phyloP scores from a whole-genome alignment of 2,888 invertebrate genomes.

The Andrena praecox region DNA sequence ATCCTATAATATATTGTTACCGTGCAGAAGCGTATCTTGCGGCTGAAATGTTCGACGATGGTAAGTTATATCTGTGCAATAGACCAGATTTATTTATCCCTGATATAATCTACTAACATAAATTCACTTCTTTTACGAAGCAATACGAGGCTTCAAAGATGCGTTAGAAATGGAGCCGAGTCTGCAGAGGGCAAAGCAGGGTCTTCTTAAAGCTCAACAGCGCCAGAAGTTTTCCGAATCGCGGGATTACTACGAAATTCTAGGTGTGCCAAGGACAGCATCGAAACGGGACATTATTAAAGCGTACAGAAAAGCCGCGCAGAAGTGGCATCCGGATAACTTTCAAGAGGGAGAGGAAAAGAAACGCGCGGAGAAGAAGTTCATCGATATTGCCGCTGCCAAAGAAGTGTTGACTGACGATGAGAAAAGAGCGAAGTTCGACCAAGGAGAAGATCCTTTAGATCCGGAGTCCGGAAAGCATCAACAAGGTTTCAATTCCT shows the following conservation, averaged over 20 bases:
- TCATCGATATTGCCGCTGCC: constrained; percentile 99
- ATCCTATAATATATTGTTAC: constrained; percentile 93
- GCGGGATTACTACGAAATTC: constrained; percentile 98
- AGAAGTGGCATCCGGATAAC: constrained; percentile 99
- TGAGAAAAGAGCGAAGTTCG: constrained; percentile 97
- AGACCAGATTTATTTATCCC: background rate
- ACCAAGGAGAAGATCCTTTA: constrained; percentile 97
- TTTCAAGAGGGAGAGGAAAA: constrained; percentile 94
- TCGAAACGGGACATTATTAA: constrained; percentile 97
- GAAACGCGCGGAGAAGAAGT: constrained; percentile 97
- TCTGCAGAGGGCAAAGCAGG: constrained; percentile 94
- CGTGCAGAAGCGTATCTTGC: constrained; percentile 96
- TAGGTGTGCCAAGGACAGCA: constrained; percentile 95
- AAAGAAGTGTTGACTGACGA: constrained; percentile 97
- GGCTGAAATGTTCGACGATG: constrained; percentile 96
- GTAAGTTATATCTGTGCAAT: constrained; percentile 80
- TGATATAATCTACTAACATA: background rate
- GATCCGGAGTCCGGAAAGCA: constrained; percentile 94
- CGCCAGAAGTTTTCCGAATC: constrained; percentile 96
- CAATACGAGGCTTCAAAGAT: constrained; percentile 93
- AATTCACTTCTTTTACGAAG: constrained; percentile 84
- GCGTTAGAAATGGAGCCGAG: constrained; percentile 94
- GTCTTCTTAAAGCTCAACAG: constrained; percentile 94
- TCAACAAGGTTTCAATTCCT: constrained; percentile 90
- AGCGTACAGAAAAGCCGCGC: constrained; percentile 98